Base-by-base conservation (phyloP, 2,113 vertebrate species). In the Neopipo cinnamomea region DNA sequence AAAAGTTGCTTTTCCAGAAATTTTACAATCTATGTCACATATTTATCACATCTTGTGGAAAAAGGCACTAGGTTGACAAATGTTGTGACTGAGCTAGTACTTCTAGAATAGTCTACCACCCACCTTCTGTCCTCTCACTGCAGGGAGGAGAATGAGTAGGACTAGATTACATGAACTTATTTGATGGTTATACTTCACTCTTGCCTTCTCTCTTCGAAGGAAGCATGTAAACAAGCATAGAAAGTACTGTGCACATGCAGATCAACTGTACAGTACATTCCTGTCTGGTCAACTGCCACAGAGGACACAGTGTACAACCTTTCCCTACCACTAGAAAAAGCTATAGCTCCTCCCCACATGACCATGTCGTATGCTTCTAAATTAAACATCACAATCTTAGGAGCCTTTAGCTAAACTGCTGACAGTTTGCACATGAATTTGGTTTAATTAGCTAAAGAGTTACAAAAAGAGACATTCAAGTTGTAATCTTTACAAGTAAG, bases 281-380 rank as follows among this genome's bases (percentile, higher is more conserved):
- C 79, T 1, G 0, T 74, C 52, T 87, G 59, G 50, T 20, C 68
- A 86, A 58, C 5, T 87, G 76, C n/a, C 3, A 77, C 72, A 95
- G 50, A 71, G 91, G 28, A 95, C 91, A 95, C 52, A 72, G 35
- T 3, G 83, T 93, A 75, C 2, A 14, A 89, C 76, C 91, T 84
- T 81, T 11, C 3, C 41, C 73, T 49, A 63, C 55, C 65, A 67
- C 68, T 55, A 67, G 72, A 95, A 89, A 47, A 91, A 95, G 30
- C 73, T 92, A 42, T 68, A 72, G 44, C 35, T 71, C 63, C 83
- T 78, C 70, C 4, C 33, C 94, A 95, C 80, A 59, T 95, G 94
- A 92, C 73, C 72, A 55, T 62, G 86, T 10, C 21, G 80, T 47
- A 31, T 11, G 89, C 80, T 96, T 89, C 95, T 95, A 97, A 97